Percentiles rank a stretch among this genome's conserved stretches.
Evolutionary conservation across 2,113 vertebrate genomes (phyloP).

Genomic region (Octodon degus): DNA sequence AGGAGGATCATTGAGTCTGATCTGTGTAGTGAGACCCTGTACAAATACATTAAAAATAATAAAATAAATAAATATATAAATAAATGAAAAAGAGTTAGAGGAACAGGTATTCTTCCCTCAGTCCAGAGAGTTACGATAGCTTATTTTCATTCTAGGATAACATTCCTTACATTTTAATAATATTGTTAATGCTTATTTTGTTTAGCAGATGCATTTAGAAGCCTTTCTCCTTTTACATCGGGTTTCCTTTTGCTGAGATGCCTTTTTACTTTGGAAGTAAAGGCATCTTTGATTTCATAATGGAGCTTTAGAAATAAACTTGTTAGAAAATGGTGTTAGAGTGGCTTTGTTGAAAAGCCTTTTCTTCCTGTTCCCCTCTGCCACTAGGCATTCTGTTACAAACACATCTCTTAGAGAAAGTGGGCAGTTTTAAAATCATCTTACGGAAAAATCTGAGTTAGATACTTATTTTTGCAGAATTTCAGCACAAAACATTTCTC

Average conservation of each 20-base stretch:
- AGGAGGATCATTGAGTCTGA: too few species aligned
- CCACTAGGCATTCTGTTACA: conserved; percentile 61
- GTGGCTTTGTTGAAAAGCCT: conserved; percentile 48
- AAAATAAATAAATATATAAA: too few species aligned
- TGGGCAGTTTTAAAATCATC: conserved; percentile 56
- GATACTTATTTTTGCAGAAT: conserved; percentile 50
- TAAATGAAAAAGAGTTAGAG: neutral
- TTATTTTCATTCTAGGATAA: conserved; percentile 56
- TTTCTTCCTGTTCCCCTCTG: conserved; percentile 39
- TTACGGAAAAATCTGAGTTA: conserved; percentile 44
- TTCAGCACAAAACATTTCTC: conserved; percentile 53
- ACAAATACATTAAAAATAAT: too few species aligned
- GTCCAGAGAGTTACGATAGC: neutral
- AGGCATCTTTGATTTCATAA: conserved; percentile 70
- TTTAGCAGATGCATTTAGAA: conserved; percentile 48
- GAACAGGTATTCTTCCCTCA: neutral
- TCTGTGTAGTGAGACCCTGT: too few species aligned
- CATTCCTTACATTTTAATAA: neutral
- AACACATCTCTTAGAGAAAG: conserved; percentile 58
- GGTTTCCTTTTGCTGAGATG: conserved; percentile 51
- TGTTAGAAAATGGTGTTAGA: conserved; percentile 42
- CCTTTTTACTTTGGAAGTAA: conserved; percentile 34
- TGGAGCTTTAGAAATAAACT: conserved; percentile 52
- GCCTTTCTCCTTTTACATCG: conserved; percentile 19
- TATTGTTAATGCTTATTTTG: conserved; percentile 49